phyloP scores from a whole-genome alignment of 2,888 invertebrate species.

The Cyrtodaria siliqua region DNA sequence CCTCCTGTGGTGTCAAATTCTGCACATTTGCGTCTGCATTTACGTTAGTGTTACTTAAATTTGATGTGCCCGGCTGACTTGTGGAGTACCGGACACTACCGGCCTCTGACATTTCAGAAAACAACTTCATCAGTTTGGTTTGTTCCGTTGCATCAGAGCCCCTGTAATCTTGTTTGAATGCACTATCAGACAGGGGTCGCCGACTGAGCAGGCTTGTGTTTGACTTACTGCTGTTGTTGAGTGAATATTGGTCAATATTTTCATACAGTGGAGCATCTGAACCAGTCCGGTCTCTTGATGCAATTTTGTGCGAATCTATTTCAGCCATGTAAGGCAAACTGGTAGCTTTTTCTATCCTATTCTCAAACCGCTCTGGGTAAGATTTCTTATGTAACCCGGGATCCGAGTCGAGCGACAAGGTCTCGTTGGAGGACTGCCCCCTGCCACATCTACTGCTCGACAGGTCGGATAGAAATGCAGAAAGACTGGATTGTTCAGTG shows the following conservation, averaged over 20 bases:
- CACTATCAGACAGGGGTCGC: conserved; percentile 23
- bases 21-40: neutral
- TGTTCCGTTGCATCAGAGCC: conserved; percentile 30
- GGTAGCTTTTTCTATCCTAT: conserved; percentile 20
- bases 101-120: conserved; percentile 18
- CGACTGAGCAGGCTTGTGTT: neutral
- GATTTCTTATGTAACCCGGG: neutral
- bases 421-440: conserved; percentile 37
- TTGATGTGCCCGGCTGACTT: too few relatives aligned
- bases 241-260: conserved; percentile 36
- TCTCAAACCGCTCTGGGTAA: neutral
- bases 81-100: neutral
- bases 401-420: conserved; percentile 47
- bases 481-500: conserved; percentile 55
- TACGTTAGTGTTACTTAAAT: too few relatives aligned
- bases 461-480: conserved; percentile 50
- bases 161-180: conserved; percentile 53
- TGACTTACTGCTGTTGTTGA: neutral
- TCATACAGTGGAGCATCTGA: conserved; percentile 28
- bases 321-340: conserved; percentile 39
- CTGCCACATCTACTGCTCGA: conserved; percentile 48
- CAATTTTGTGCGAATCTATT: neutral
- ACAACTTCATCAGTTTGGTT: conserved; percentile 26
- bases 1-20: conserved; percentile 30
- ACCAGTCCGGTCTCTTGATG: neutral